phyloP scores from a whole-genome alignment of 2,888 invertebrate species.

The Plebejus melissa region DNA sequence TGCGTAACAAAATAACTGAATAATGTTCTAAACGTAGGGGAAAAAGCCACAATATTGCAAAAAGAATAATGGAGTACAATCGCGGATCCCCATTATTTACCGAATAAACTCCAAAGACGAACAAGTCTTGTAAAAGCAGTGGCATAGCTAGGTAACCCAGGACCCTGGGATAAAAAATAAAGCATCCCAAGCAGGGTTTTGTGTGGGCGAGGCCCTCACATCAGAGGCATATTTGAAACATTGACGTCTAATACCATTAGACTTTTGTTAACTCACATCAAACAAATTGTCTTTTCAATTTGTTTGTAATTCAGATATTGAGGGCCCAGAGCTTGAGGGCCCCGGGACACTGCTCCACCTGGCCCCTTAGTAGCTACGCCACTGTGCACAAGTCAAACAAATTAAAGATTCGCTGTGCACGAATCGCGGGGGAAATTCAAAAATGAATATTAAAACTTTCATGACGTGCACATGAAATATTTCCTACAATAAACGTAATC shows the following conservation, averaged over 20 bases:
- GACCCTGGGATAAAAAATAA: too few relatives aligned
- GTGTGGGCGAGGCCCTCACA: too few relatives aligned
- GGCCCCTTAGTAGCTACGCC: background rate
- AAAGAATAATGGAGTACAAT: background rate
- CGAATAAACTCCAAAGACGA: background rate
- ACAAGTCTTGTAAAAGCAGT: background rate
- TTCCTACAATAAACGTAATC: constrained; percentile 26
- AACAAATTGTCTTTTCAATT: too few relatives aligned
- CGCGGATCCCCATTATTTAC: background rate
- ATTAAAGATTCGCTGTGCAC: constrained; percentile 12
- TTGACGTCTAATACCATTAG: too few relatives aligned
- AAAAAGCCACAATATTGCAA: background rate
- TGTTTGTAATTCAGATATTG: too few relatives aligned
- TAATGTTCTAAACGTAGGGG: background rate
- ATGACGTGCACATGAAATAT: constrained; percentile 16
- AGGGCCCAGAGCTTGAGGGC: too few relatives aligned
- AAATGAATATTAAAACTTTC: constrained; percentile 21
- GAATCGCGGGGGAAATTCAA: constrained; percentile 10
- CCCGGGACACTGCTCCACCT: too few relatives aligned
- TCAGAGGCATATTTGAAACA: too few relatives aligned
- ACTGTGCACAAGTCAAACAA: constrained; percentile 4
- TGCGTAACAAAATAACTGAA: background rate
- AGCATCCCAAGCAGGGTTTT: too few relatives aligned
- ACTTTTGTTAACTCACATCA: too few relatives aligned
- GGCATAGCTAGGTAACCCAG: too few relatives aligned